Evolutionary conservation across 1,140 invertebrate species (phyloP).

Genomic region (Battus philenor): DNA sequence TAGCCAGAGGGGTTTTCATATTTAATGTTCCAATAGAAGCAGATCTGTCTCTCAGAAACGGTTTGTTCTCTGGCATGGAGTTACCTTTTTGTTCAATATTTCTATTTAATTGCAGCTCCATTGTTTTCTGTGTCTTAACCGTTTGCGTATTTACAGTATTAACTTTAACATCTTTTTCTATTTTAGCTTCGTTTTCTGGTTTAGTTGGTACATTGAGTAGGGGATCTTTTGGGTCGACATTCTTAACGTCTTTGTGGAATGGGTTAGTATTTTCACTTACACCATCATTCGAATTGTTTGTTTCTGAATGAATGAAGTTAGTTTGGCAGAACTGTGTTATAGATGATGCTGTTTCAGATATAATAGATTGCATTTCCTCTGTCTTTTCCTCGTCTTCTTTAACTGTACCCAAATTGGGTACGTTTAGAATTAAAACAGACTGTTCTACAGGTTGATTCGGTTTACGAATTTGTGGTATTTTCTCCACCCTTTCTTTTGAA

Average conservation of each 20-base stretch:
- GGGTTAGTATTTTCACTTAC: constrained; percentile 24
- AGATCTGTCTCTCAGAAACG: constrained; percentile 73
- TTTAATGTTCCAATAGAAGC: constrained; percentile 78
- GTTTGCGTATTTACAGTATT: background rate
- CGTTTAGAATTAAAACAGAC: constrained; percentile 44
- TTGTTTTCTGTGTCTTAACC: background rate
- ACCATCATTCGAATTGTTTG: constrained; percentile 18
- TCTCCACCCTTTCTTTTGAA: constrained; percentile 53
- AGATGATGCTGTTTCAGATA: constrained; percentile 33
- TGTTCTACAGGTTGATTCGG: constrained; percentile 45
- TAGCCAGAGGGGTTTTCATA: constrained; percentile 67
- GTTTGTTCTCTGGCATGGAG: constrained; percentile 57
- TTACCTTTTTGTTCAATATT: constrained; percentile 23
- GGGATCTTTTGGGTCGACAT: constrained; percentile 22
- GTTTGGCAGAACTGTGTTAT: constrained; percentile 32
- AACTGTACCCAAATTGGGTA: constrained; percentile 55
- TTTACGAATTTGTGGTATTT: constrained; percentile 28
- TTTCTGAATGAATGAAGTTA: constrained; percentile 18
- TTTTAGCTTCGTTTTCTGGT: too few relatives aligned
- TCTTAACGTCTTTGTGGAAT: constrained; percentile 17
- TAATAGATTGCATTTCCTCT: constrained; percentile 41
- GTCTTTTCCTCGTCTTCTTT: constrained; percentile 63
- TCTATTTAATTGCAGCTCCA: background rate
- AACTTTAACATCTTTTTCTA: too few relatives aligned
- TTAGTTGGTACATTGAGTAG: constrained; percentile 22